Conservation (phyloP, 1,140 invertebrate genomes). For the Pseudomyrmex concolor region DNA sequence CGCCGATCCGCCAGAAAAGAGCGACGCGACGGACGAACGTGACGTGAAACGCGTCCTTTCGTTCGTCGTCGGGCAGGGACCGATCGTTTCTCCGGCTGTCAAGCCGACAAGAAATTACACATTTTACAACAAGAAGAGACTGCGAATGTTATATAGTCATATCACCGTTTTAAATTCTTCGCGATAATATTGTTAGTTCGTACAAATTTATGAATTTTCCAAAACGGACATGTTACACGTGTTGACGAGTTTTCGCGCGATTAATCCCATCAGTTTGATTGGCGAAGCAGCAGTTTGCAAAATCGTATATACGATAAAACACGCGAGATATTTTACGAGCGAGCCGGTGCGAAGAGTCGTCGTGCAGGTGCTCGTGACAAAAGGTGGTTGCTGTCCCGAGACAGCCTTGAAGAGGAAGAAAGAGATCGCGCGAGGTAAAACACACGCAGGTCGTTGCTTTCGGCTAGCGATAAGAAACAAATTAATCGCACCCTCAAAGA, state of each 20-base stretch:
- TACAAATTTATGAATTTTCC: no score
- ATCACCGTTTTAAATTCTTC: no score
- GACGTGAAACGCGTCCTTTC: slow-evolving; percentile 66
- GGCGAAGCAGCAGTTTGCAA: slow-evolving; percentile 43
- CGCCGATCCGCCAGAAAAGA: slow-evolving; percentile 71
- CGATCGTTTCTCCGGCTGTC: no score
- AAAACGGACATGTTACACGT: no score
- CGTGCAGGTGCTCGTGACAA: slow-evolving; percentile 73
- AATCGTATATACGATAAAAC: slow-evolving; percentile 59
- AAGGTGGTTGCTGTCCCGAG: slow-evolving; percentile 70
- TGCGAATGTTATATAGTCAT: no score
- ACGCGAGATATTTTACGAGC: slow-evolving; percentile 68
- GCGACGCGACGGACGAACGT: slow-evolving; percentile 41
- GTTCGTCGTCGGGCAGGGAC: slow-evolving; percentile 24
- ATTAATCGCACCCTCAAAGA: slow-evolving; percentile 67
- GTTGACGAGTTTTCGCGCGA: background rate
- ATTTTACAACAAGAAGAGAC: no score
- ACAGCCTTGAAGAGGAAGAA: slow-evolving; percentile 66
- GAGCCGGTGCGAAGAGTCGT: slow-evolving; percentile 55
- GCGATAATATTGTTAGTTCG: no score
- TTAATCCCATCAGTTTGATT: slow-evolving; percentile 27
- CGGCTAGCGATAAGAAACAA: slow-evolving; percentile 73
- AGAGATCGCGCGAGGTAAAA: slow-evolving; percentile 40
- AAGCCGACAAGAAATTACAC: no score
- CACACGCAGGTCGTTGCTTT: slow-evolving; percentile 76